These are phyloP conservation scores for Melanostoma mellinum DNA, from an alignment of 2,888 invertebrate genomes.

Conservation along the genomic window DNA sequence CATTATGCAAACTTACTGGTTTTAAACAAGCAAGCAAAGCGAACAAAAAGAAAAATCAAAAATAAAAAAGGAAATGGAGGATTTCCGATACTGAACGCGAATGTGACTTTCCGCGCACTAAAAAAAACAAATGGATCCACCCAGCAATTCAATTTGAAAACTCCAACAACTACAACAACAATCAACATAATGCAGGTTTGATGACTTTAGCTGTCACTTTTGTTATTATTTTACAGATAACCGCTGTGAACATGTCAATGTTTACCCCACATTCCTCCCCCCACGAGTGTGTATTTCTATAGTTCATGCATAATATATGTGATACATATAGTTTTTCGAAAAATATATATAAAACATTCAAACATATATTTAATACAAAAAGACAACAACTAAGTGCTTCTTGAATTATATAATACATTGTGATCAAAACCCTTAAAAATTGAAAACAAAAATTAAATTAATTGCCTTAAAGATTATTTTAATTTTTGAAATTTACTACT, in stretches of 20 bases:
- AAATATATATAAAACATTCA: conserved; percentile 55
- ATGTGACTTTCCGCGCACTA: conserved; percentile 39
- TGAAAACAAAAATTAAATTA: conserved; percentile 3
- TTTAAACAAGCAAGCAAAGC: conserved; percentile 26
- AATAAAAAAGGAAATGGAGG: conserved; percentile 40
- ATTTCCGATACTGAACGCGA: conserved; percentile 54
- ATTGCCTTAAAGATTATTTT: conserved; percentile 31
- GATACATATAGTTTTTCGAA: conserved; percentile 29
- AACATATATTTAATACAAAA: conserved; percentile 55
- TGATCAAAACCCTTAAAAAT: conserved; percentile 51
- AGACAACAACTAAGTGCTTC: conserved; percentile 57
- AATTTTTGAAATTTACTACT: conserved; percentile 15
- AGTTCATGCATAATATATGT: conserved; percentile 48
- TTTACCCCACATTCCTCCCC: conserved; percentile 54
- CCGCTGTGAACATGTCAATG: conserved; percentile 64
- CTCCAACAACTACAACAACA: conserved; percentile 23
- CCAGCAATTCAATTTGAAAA: conserved; percentile 69
- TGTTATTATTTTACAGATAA: conserved; percentile 68
- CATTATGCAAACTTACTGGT: conserved; percentile 64
- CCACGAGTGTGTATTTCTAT: conserved; percentile 61
- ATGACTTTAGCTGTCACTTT: conserved; percentile 62
- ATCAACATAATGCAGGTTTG: conserved; percentile 62
- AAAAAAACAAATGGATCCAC: conserved; percentile 54
- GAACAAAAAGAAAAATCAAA: background rate
- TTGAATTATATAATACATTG: conserved; percentile 35